Evolutionary conservation across 2,113 vertebrate species (phyloP).

Genomic region (Danionella cerebrum): DNA sequence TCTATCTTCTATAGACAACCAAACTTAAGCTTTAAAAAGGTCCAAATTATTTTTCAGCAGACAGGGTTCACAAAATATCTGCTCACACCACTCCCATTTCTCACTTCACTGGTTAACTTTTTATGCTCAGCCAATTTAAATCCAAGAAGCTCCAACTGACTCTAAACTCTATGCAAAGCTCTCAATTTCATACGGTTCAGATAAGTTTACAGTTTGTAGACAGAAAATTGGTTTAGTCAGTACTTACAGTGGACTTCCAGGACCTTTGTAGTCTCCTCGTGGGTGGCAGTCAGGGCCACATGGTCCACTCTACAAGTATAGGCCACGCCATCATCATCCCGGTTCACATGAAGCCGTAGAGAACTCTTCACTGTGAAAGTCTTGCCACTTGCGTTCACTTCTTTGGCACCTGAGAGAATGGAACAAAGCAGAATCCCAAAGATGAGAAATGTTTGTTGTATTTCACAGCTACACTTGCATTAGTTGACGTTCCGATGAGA

Average conservation of each 20-base stretch:
- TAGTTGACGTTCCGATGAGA: neutral
- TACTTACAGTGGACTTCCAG: conserved; percentile 98
- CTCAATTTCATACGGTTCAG: neutral
- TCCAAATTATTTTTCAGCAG: too few relatives aligned
- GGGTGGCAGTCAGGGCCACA: conserved; percentile 78
- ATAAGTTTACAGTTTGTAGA: neutral
- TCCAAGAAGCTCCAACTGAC: too few relatives aligned
- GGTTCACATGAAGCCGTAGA: conserved; percentile 83
- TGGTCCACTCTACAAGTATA: conserved; percentile 95
- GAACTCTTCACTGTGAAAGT: conserved; percentile 94
- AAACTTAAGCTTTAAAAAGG: too few relatives aligned
- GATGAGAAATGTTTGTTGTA: neutral
- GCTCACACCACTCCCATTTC: too few relatives aligned
- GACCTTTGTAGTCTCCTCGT: conserved; percentile 88
- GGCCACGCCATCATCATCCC: conserved; percentile 84
- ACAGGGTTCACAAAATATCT: too few relatives aligned
- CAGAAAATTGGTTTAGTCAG: neutral
- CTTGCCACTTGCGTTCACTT: conserved; percentile 87
- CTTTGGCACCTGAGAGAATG: conserved; percentile 78
- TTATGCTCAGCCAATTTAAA: too few relatives aligned
- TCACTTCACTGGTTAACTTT: too few relatives aligned
- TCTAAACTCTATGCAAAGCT: too few relatives aligned
- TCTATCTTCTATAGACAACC: too few relatives aligned
- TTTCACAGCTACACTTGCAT: neutral
- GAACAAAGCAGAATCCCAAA: neutral